phyloP scores from a whole-genome alignment of 2,888 invertebrate genomes.

The Cabera pusaria region DNA sequence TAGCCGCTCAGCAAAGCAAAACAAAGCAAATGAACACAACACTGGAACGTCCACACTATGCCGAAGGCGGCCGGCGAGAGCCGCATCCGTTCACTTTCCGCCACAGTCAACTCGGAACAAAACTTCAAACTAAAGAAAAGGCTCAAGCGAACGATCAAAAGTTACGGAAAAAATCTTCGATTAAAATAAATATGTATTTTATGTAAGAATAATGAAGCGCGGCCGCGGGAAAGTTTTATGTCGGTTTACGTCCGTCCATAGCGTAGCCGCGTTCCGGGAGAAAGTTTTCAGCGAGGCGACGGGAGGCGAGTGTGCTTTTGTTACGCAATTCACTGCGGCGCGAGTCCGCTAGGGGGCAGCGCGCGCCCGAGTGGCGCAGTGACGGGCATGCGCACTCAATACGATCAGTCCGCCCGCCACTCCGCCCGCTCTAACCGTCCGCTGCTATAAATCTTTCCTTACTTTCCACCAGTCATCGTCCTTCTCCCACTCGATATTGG shows the following conservation, averaged over 20 bases:
- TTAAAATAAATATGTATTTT: constrained; percentile 34
- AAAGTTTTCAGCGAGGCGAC: constrained; percentile 75
- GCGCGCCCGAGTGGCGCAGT: constrained; percentile 78
- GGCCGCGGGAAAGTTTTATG: constrained; percentile 75
- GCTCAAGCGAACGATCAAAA: constrained; percentile 40
- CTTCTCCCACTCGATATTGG: constrained; percentile 21
- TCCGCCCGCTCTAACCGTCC: constrained; percentile 24
- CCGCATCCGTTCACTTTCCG: constrained; percentile 62
- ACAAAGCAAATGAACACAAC: constrained; percentile 75
- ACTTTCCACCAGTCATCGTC: constrained; percentile 42
- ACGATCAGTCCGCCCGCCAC: constrained; percentile 36
- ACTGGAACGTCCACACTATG: constrained; percentile 62
- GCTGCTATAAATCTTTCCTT: constrained; percentile 50
- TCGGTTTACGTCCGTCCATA: constrained; percentile 66
- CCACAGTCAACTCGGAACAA: constrained; percentile 55
- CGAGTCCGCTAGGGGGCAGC: constrained; percentile 78
- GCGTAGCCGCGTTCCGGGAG: constrained; percentile 64
- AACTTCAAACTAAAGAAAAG: constrained; percentile 63
- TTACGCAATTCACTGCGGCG: constrained; percentile 81
- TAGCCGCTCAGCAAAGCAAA: constrained; percentile 68
- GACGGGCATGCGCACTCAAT: constrained; percentile 81
- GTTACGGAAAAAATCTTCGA: constrained; percentile 31
- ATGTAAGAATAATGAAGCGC: constrained; percentile 41
- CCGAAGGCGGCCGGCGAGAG: constrained; percentile 58
- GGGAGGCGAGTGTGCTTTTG: constrained; percentile 75